Evolutionary conservation across 2,888 invertebrate species (phyloP).

Genomic region (Dryadula phaetusa): DNA sequence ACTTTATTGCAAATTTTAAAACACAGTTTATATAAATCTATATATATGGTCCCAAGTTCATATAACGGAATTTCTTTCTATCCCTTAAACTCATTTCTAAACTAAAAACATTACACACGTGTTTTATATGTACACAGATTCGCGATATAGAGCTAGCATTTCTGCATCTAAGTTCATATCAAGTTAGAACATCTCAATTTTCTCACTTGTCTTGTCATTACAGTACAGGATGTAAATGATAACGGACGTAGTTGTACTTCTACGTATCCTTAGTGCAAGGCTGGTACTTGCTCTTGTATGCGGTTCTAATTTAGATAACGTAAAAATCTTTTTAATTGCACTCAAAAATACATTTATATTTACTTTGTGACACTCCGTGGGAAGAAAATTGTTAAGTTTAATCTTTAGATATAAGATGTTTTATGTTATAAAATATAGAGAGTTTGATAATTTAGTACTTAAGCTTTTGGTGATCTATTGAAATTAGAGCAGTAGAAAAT

Average conservation of each 20-base stretch:
- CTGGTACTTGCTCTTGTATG: conserved; percentile 2
- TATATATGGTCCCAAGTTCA: neutral
- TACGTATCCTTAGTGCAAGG: neutral
- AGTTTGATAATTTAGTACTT: too few relatives aligned
- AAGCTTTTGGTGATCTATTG: too few relatives aligned
- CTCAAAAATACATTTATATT: neutral
- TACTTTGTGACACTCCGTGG: neutral
- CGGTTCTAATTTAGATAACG: neutral
- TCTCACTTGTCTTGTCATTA: conserved; percentile 6
- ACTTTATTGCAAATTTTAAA: too few relatives aligned
- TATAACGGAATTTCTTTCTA: too few relatives aligned
- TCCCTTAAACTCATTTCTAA: neutral
- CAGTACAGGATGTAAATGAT: conserved; percentile 11
- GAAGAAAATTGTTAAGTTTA: too few relatives aligned
- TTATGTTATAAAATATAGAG: too few relatives aligned
- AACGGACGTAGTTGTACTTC: conserved; percentile 8
- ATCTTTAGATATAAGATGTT: too few relatives aligned
- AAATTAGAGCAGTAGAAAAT: too few relatives aligned
- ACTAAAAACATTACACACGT: neutral
- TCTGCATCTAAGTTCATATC: conserved; percentile 9
- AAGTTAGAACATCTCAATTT: conserved; percentile 16
- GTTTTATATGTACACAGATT: conserved; percentile 11
- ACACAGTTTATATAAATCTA: neutral
- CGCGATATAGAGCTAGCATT: neutral
- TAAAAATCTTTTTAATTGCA: neutral